Conservation (phyloP, 2,797 vertebrate genomes). For the Chiroxiphia lanceolata region DNA sequence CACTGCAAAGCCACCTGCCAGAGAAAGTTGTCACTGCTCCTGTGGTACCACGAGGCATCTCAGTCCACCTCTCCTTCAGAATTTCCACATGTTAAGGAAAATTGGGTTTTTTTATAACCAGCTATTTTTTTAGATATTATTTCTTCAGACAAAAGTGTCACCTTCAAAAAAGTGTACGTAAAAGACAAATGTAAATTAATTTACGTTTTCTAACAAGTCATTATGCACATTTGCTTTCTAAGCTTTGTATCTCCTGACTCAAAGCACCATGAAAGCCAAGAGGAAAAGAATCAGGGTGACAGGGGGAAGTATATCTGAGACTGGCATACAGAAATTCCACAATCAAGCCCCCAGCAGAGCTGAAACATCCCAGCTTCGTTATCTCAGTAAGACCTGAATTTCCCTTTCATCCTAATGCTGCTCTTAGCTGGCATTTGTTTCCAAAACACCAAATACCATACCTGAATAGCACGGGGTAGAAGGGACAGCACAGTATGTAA, state of each 20-base stretch:
- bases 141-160: neutral
- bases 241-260: neutral
- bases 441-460: neutral
- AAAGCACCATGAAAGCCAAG: neutral
- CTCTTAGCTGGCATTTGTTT: neutral
- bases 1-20: neutral
- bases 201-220: neutral
- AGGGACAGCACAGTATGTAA: accelerated
- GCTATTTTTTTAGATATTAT: neutral
- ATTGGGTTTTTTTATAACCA: neutral
- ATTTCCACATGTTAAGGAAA: neutral
- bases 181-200: neutral
- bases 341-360: neutral
- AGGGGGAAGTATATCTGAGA: neutral
- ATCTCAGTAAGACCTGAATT: neutral
- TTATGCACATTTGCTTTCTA: neutral
- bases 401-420: neutral
- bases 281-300: neutral
- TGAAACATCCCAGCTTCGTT: neutral
- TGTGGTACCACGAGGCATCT: neutral
- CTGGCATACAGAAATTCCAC: neutral
- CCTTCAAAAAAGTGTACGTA: neutral
- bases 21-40: neutral
- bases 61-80: neutral
- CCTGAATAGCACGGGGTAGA: accelerated